These are phyloP conservation scores for Xiphophorus hellerii DNA, from an alignment of 2,113 vertebrate genomes.

Conservation along the genomic window DNA sequence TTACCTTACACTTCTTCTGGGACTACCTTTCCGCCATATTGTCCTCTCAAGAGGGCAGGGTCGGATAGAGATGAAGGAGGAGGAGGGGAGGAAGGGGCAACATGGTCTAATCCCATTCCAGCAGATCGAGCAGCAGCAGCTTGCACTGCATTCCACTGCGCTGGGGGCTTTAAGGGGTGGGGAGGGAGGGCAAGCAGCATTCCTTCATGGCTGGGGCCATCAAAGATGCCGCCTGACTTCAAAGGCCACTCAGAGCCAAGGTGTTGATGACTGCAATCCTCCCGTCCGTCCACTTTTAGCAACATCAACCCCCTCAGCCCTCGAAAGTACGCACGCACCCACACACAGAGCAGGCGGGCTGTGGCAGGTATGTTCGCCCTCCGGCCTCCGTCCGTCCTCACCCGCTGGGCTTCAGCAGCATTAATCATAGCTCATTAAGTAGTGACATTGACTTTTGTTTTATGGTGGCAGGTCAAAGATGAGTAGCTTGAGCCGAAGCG, in stretches of 20 bases:
- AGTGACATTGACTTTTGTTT: slow-evolving; percentile 66
- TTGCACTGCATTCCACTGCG: slow-evolving; percentile 80
- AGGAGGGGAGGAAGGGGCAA: slow-evolving; percentile 43
- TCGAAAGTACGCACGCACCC: slow-evolving; percentile 9
- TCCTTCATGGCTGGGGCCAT: slow-evolving; percentile 69
- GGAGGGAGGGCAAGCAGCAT: slow-evolving; percentile 67
- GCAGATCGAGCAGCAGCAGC: slow-evolving; percentile 72
- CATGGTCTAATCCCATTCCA: slow-evolving; percentile 80
- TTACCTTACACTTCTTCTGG: slow-evolving; percentile 10
- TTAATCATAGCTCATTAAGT: slow-evolving; percentile 72
- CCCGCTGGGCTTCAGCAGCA: slow-evolving; percentile 25
- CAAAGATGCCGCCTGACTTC: slow-evolving; percentile 78
- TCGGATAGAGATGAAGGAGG: slow-evolving; percentile 13
- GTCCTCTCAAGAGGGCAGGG: slow-evolving; percentile 50
- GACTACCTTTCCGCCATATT: slow-evolving; percentile 44
- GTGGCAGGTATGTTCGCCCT: slow-evolving; percentile 57
- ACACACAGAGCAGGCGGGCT: slow-evolving; percentile 13
- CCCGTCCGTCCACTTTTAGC: slow-evolving; percentile 77
- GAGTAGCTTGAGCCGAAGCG: not conserved
- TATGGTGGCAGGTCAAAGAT: slow-evolving; percentile 24
- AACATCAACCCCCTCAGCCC: slow-evolving; percentile 51
- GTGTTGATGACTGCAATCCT: slow-evolving; percentile 82
- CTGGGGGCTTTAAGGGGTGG: slow-evolving; percentile 75
- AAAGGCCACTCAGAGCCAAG: slow-evolving; percentile 74
- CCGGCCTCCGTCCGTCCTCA: slow-evolving; percentile 22